Percentiles rank a stretch among this genome's conserved stretches.
phyloP scores from a whole-genome alignment of 2,113 vertebrate genomes.

The Gasterosteus nipponicus region DNA sequence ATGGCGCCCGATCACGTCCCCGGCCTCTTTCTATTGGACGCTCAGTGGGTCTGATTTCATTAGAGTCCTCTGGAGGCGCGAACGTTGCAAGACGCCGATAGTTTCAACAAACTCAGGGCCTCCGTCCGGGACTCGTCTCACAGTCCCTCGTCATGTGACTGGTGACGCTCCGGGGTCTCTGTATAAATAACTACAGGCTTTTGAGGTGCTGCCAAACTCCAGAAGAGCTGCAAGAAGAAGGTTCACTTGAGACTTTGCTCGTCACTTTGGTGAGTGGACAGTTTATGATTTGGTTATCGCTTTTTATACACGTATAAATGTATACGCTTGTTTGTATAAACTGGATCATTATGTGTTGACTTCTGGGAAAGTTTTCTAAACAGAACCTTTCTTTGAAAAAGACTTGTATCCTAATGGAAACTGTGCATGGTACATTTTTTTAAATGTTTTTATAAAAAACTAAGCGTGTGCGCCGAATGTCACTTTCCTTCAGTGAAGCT shows the following conservation, averaged over 20 bases:
- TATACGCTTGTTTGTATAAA: background rate
- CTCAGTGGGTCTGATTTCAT: background rate
- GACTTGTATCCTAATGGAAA: no score
- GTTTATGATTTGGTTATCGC: background rate
- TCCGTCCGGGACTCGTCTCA: slow-evolving; percentile 31
- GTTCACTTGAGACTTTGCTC: slow-evolving; percentile 18
- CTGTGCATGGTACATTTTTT: background rate
- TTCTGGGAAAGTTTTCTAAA: slow-evolving; percentile 10
- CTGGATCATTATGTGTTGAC: background rate
- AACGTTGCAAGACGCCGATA: background rate
- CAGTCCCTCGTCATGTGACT: slow-evolving; percentile 56
- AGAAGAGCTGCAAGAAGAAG: slow-evolving; percentile 17
- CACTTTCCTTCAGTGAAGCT: background rate
- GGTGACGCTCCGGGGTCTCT: slow-evolving; percentile 32
- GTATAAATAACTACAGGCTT: slow-evolving; percentile 66
- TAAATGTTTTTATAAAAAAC: background rate
- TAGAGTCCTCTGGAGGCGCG: slow-evolving; percentile 2
- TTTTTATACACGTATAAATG: background rate
- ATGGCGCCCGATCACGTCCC: slow-evolving; percentile 14
- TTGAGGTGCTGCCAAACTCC: slow-evolving; percentile 43
- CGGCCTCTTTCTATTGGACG: background rate
- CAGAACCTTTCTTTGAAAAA: no score
- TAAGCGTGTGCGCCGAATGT: background rate
- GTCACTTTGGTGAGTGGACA: slow-evolving; percentile 60
- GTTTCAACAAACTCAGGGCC: slow-evolving; percentile 1